phyloP scores from a whole-genome alignment of 2,888 invertebrate species.

The Apamea crenata region DNA sequence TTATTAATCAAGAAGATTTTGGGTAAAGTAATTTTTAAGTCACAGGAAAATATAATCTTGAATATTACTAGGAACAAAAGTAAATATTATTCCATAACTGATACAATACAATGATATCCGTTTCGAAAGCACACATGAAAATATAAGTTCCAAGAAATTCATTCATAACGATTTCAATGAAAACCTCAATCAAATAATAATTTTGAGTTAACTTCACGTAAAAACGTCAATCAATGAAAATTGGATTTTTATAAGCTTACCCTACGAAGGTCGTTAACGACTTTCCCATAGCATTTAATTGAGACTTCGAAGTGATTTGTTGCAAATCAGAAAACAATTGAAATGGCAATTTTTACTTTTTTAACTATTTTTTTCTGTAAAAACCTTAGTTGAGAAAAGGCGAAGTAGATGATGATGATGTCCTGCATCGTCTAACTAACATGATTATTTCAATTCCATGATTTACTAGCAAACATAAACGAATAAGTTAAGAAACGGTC shows the following conservation, averaged over 20 bases:
- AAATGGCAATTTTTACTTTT: neutral
- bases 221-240: slow-evolving; percentile 26
- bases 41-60: neutral
- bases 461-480: no score
- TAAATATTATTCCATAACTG: neutral
- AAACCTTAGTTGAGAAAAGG: neutral
- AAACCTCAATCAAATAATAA: slow-evolving; percentile 18
- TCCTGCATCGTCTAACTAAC: no score
- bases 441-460: no score
- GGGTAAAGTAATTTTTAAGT: neutral
- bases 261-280: slow-evolving; percentile 10
- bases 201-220: slow-evolving; percentile 22
- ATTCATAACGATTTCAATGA: neutral
- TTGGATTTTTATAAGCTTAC: slow-evolving; percentile 37
- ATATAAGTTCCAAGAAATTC: neutral
- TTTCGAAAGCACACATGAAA: neutral
- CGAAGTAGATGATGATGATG: neutral
- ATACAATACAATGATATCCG: neutral
- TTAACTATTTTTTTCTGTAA: neutral
- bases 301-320: neutral
- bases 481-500: no score
- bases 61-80: neutral
- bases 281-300: slow-evolving; percentile 29
- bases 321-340: slow-evolving; percentile 30
- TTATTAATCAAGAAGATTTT: neutral